These are phyloP conservation scores for Pristionchus pacificus DNA, from an alignment of 1,140 invertebrate genomes.

Conservation along the genomic window DNA sequence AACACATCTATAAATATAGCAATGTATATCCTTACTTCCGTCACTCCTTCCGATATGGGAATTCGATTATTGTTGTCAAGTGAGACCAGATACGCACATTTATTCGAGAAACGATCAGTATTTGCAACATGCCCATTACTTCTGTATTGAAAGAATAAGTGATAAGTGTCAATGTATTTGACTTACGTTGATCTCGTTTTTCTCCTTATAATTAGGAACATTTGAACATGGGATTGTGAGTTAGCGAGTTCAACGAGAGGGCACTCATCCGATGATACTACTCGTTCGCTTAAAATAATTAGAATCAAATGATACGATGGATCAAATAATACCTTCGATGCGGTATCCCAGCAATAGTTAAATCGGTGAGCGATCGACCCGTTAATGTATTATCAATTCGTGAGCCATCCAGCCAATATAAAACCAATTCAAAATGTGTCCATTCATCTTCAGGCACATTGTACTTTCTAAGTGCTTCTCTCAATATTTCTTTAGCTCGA, in stretches of 20 bases:
- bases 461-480: constrained; percentile 95
- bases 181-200: too few species aligned
- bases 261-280: neutral
- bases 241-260: neutral
- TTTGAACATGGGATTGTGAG: too few species aligned
- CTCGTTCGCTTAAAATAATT: neutral
- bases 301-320: too few species aligned
- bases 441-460: constrained; percentile 82
- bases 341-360: neutral
- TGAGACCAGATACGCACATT: too few species aligned
- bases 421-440: constrained; percentile 84
- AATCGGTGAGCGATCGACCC: neutral
- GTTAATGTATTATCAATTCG: neutral
- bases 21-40: constrained; percentile 24
- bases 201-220: too few species aligned
- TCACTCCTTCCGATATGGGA: constrained; percentile 13
- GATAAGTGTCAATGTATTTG: too few species aligned
- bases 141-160: too few species aligned
- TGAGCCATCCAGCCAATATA: constrained; percentile 63
- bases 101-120: too few species aligned
- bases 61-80: constrained; percentile 4
- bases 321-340: too few species aligned
- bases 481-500: constrained; percentile 81
- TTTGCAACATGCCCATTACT: too few species aligned
- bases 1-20: constrained; percentile 24